Percentiles rank a stretch among this genome's conserved stretches.
Evolutionary conservation across 2,888 invertebrate species (phyloP).

Genomic region (Ochropleura plecta): DNA sequence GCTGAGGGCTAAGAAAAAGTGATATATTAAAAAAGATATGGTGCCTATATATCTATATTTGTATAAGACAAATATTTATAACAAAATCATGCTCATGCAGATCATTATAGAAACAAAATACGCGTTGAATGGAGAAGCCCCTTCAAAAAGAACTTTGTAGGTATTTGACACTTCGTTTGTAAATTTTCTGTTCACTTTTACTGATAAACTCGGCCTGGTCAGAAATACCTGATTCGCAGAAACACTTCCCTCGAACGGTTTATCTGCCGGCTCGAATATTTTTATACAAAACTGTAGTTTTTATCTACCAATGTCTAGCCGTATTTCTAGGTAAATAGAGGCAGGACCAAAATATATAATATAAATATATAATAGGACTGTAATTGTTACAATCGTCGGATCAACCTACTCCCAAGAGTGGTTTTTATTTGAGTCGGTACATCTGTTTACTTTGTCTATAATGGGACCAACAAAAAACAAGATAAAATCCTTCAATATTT

Average conservation of each 20-base stretch:
- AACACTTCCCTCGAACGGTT: background rate
- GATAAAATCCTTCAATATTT: background rate
- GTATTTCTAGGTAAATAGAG: constrained; percentile 4
- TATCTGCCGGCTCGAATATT: background rate
- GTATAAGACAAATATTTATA: too few relatives aligned
- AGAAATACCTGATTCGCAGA: background rate
- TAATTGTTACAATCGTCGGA: constrained; percentile 9
- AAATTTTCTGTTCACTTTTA: background rate
- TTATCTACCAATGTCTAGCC: background rate
- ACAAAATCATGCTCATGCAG: too few relatives aligned
- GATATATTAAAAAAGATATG: too few relatives aligned
- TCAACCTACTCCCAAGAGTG: background rate
- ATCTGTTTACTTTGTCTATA: constrained; percentile 5
- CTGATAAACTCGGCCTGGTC: background rate
- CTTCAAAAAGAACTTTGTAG: background rate
- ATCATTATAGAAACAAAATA: too few relatives aligned
- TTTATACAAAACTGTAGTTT: background rate
- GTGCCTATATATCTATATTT: too few relatives aligned
- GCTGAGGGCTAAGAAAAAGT: too few relatives aligned
- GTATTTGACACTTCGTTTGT: background rate
- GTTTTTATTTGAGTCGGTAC: background rate
- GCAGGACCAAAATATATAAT: background rate
- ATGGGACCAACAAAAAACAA: background rate
- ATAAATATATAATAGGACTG: too few relatives aligned
- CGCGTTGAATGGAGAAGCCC: too few relatives aligned